Evolutionary conservation across 1,140 invertebrate genomes (phyloP), one percentile per base, ranked within the genome.

Genomic region (Melitaea cinxia): DNA sequence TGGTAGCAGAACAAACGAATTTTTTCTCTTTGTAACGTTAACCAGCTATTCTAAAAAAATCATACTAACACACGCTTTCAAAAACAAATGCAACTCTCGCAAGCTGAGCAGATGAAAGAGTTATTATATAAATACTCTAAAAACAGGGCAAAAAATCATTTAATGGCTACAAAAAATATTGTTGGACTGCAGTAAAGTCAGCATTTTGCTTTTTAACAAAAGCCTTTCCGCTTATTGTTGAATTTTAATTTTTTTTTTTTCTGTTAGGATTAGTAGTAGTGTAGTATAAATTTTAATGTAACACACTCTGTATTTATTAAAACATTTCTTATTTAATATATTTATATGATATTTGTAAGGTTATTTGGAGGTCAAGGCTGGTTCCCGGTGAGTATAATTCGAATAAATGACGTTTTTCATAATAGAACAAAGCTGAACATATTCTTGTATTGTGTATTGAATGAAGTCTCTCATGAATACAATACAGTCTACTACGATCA

Each of bases 81-180:
- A 59, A 65, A 65, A 65, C 23, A 59, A 59, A 65, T 10, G 35
- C 45, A 15, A 33, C 56, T 26, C 49, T 59, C 55, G 55, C 55
- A 10, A 30, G 55, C 26, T 28, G 26, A 65, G 55, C 61, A 54
- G 47, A 58, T 42, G 68, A 49, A 45, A 56, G 60, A 21, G 17
- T 52, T 49, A 53, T 59, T 61, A 53, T 39, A 64, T 65, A 60
- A 42, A 65, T 63, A 28, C 52, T 59, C 28, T 60, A 19, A 45
- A 42, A 59, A 49, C 42, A 39, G n/a, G 39, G 15, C 24, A 52
- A 26, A 28, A 52, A 52, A 37, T 30, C 59, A 61, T 61, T 62
- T 62, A 45, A 12, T 57, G 30, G 1, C 17, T 26, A 42, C 54
- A 28, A 37, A 24, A 26, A 56, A 33, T 42, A 17, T 15, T 28